Evolutionary conservation across 2,888 invertebrate genomes (phyloP), one percentile per base, ranked within the genome.

Genomic region (Phyllotreta cruciferae): DNA sequence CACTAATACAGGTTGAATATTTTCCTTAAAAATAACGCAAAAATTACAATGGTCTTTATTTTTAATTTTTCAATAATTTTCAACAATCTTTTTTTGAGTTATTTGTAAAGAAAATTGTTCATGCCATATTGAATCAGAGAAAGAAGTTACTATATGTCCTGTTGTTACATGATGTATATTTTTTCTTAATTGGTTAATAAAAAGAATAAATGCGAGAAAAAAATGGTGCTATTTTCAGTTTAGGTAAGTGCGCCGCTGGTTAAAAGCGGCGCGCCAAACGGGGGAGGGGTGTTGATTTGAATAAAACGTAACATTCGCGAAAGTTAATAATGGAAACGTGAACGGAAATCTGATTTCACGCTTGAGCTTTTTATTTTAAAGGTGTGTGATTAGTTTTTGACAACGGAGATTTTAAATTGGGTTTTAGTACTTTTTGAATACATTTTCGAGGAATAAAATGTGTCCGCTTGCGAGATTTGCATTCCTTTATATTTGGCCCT

Each of bases 291-390:
- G 72, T 72, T 73, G 79, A 81, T 81, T 81, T 81, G 81, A 81
- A 81, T 81, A 81, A 80, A 81, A 80, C 80, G 80, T 80, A 80
- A 80, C 80, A 80, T 80, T 77, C 77, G 74, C 75, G 75, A 78
- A 80, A 81, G 81, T 81, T 81, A 81, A 81, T 81, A 81, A 81
- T 79, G 80, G 79, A 77, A 79, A 81, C 81, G 81, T 81, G 81
- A 79, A 78, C 76, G 78, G 81, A 81, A 81, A 81, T 78, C 77
- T 76, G 80, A 81, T 81, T 80, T 80, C 76, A 75, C 74, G 75
- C 74, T 72, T 70, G 72, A 73, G 76, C 77, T 76, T 78, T 79
- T 78, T 78, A 78, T 79, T 74, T 78, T 76, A 74, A 78, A 80
- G 80, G 80, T 79, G 79, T 75, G 77, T 74, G 80, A 80, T 81